Percentiles rank a stretch among this genome's conserved stretches.
phyloP scores from a whole-genome alignment of 2,113 vertebrate species.

The Alces alces region DNA sequence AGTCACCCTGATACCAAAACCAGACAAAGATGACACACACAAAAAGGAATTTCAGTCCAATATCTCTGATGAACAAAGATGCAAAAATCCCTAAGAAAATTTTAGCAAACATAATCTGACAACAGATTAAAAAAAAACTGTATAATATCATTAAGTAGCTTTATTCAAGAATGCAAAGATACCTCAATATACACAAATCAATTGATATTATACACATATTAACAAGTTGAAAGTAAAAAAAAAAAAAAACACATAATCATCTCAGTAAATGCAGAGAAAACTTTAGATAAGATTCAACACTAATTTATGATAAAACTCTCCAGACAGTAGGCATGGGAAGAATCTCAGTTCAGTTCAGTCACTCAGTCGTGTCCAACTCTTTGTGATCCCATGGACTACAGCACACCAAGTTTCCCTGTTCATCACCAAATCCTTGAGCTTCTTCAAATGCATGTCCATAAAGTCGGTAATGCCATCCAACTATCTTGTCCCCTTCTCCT shows the following conservation, averaged over 20 bases:
- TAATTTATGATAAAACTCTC: background rate
- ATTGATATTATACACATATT: background rate
- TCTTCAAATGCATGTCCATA: background rate
- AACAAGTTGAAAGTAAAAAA: background rate
- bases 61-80: background rate
- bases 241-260: background rate
- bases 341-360: background rate
- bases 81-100: background rate
- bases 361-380: fast-evolving
- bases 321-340: background rate
- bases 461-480: background rate
- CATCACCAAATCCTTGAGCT: background rate
- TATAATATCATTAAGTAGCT: background rate
- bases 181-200: background rate
- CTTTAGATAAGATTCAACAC: background rate
- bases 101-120: background rate
- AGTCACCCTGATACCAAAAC: background rate
- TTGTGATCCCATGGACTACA: background rate
- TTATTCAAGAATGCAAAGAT: background rate
- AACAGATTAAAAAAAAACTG: background rate
- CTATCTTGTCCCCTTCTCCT: background rate
- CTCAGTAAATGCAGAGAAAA: background rate
- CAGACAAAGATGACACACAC: background rate
- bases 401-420: fast-evolving
- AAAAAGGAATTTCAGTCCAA: background rate